Percentiles rank a stretch among this genome's conserved stretches.
phyloP scores from a whole-genome alignment of 2,797 vertebrate genomes.

The Tamandua tetradactyla region DNA sequence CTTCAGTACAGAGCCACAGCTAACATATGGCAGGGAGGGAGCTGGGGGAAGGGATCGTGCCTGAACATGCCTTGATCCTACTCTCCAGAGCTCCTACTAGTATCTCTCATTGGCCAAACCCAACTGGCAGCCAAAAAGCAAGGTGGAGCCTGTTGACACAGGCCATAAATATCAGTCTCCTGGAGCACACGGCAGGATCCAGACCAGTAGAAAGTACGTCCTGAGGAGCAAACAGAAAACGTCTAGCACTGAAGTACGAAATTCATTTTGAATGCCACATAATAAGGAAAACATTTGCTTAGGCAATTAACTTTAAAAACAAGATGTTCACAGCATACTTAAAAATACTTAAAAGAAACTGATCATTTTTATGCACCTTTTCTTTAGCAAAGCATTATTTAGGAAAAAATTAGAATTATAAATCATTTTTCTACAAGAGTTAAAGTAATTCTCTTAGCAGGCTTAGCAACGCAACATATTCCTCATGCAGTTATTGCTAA shows the following conservation, averaged over 20 bases:
- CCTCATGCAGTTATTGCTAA: background rate
- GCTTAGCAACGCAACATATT: background rate
- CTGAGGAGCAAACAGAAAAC: background rate
- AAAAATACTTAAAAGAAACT: slow-evolving; percentile 11
- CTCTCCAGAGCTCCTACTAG: background rate
- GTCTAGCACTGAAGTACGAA: background rate
- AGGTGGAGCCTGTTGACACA: accelerated
- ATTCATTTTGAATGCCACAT: background rate
- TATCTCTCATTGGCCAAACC: background rate
- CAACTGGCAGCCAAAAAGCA: background rate
- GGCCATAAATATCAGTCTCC: background rate
- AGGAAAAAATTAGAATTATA: background rate
- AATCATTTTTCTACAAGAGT: background rate
- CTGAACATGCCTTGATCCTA: no score
- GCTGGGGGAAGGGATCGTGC: accelerated
- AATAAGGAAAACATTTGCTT: background rate
- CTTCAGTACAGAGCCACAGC: background rate
- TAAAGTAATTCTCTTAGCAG: background rate
- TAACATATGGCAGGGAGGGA: accelerated
- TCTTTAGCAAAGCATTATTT: background rate
- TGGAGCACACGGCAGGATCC: background rate
- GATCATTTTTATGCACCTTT: background rate
- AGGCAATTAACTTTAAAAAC: background rate
- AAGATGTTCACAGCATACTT: background rate
- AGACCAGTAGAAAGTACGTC: background rate